A percentile compares a stretch with the other conserved stretches of the same genome.
phyloP scores from a whole-genome alignment of 2,113 vertebrate genomes.

The Bombycilla garrulus region DNA sequence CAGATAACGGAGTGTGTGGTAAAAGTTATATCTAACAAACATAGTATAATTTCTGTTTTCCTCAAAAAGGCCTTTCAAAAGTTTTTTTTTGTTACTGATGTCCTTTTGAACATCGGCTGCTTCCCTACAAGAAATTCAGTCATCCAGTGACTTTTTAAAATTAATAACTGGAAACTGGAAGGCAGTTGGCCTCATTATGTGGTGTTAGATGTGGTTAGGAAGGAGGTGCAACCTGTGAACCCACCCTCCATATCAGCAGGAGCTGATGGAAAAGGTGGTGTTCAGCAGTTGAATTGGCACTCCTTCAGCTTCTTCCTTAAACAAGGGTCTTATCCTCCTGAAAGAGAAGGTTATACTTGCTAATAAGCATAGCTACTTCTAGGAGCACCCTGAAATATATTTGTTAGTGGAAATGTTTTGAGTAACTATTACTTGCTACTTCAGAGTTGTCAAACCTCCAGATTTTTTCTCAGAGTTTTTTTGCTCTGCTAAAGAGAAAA shows the following conservation, averaged over 20 bases:
- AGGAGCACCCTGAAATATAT: neutral
- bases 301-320: neutral
- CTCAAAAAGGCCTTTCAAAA: neutral
- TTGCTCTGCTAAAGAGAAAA: neutral
- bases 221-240: neutral
- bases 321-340: neutral
- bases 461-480: neutral
- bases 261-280: neutral
- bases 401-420: neutral
- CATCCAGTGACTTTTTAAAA: neutral
- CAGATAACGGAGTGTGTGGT: neutral
- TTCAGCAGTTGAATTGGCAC: neutral
- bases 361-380: neutral
- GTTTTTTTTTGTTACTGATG: neutral
- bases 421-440: neutral
- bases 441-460: neutral
- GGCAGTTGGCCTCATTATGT: neutral
- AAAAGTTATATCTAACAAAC: neutral
- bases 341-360: neutral
- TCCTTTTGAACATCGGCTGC: neutral
- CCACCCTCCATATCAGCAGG: neutral
- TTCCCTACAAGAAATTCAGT: neutral
- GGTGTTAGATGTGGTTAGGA: neutral
- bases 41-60: neutral
- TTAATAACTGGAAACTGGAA: neutral